phyloP scores from a whole-genome alignment of 2,113 vertebrate species.

The Leuciscus idus region DNA sequence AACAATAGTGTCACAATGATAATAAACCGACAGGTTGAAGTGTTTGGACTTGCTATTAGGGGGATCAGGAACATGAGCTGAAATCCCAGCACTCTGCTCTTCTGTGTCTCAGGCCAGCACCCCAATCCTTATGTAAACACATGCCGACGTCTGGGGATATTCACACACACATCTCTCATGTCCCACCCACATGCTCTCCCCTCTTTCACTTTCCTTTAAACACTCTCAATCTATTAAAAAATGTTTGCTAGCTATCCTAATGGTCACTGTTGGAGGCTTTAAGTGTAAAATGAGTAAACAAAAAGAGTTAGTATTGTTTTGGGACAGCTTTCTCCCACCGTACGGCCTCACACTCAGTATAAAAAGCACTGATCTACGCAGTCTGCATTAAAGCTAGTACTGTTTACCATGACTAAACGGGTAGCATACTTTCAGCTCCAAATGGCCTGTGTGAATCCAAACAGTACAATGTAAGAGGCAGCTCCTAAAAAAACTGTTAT shows the following conservation, averaged over 20 bases:
- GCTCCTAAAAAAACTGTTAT: slow-evolving; percentile 12
- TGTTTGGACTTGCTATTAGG: neutral
- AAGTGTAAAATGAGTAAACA: neutral
- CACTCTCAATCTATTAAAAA: neutral
- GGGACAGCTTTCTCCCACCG: neutral
- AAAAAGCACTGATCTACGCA: neutral
- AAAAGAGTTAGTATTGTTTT: neutral
- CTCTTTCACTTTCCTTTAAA: neutral
- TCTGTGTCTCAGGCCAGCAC: slow-evolving; percentile 40
- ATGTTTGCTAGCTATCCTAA: neutral
- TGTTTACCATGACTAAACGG: slow-evolving; percentile 35
- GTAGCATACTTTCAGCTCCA: slow-evolving; percentile 40
- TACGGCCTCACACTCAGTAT: neutral
- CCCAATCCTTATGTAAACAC: slow-evolving; percentile 52
- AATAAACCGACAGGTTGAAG: neutral
- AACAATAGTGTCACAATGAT: neutral
- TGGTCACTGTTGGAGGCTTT: neutral
- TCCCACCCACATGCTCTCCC: neutral
- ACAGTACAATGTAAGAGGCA: slow-evolving; percentile 30
- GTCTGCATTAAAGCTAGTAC: neutral
- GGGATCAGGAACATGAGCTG: neutral
- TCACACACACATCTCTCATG: slow-evolving; percentile 1
- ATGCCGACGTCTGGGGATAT: slow-evolving; percentile 51
- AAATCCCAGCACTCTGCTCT: slow-evolving; percentile 31
- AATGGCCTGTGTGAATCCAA: slow-evolving; percentile 40